phyloP scores from a whole-genome alignment of 1,140 invertebrate genomes.

The Ips typographus region DNA sequence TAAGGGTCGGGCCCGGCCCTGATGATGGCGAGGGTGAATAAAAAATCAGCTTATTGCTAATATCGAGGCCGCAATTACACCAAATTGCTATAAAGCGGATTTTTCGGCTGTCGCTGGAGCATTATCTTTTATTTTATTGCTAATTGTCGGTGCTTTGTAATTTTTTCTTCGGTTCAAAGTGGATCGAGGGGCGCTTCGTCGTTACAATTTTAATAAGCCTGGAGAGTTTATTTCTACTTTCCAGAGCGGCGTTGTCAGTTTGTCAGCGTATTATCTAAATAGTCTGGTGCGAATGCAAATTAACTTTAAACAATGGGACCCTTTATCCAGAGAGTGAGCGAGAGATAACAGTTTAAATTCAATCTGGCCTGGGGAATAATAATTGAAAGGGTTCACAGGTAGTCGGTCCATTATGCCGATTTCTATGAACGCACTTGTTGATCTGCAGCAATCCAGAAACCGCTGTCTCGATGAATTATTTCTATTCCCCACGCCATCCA shows the following conservation, averaged over 20 bases:
- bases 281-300: not conserved
- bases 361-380: constrained; percentile 6
- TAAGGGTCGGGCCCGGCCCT: constrained; percentile 34
- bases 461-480: constrained; percentile 24
- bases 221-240: no score
- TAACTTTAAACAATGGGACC: not conserved
- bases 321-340: not conserved
- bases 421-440: constrained; percentile 41
- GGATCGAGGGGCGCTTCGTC: not conserved
- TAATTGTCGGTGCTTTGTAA: constrained; percentile 45
- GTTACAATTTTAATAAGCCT: no score
- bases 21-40: constrained; percentile 50
- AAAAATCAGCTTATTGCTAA: constrained; percentile 55
- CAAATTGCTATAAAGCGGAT: constrained; percentile 43
- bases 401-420: constrained; percentile 39
- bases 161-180: constrained; percentile 27
- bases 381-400: constrained; percentile 34
- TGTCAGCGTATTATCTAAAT: no score
- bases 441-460: constrained; percentile 4
- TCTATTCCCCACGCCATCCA: constrained; percentile 14
- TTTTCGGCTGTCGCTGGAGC: constrained; percentile 40
- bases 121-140: constrained; percentile 52
- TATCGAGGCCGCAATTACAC: constrained; percentile 51
- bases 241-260: no score
- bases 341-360: constrained; percentile 18